Base-by-base conservation (phyloP, 2,797 vertebrate species). In the Sebastes variabilis region DNA sequence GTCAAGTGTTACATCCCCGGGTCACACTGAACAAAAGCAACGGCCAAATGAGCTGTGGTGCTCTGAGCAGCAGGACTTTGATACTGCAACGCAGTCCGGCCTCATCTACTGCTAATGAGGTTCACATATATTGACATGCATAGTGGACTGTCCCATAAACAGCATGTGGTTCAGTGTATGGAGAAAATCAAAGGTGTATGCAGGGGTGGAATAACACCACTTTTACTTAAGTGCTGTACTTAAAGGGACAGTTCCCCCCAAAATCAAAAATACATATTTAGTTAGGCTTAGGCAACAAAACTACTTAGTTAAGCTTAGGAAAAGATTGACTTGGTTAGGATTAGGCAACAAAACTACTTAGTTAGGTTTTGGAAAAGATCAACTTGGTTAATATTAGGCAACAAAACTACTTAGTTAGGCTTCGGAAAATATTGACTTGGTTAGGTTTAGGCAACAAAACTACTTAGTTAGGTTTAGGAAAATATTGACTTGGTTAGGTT, bases 11-110 rank as follows among this genome's bases (percentile, higher is more conserved):
- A 59, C 24, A 61, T 52, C 58, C 25, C 36, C 4, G 8, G 56
- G 59, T 75, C 65, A 70, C 12, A 6, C 54, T 59, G 83, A 90
- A 81, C 75, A 81, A 85, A 87, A 66, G 79, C 64, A 30, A 59
- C 78, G 62, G 68, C 9, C 24, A 89, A 88, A 86, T 83, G 74
- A 89, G 82, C 56, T 64, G 6, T 0, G 60, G 52, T 20, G 58
- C 66, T 69, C 29, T 24, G 73, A 11, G 70, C 64, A 36, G 18
- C 58, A 4, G 10, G 38, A 27, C 75, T 82, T 79, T 87, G 69
- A 71, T 68, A 20, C 2, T 1, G 6, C 61, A 61, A 25, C 49
- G 12, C 55, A 22, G 61, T n/a, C 27, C 2, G 0, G 25, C 65
- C 58, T 60, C 34, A 30, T 69, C 69, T 30, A 4, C 54, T 69